phyloP scores from a whole-genome alignment of 2,888 invertebrate species.

The Philaethria dido region DNA sequence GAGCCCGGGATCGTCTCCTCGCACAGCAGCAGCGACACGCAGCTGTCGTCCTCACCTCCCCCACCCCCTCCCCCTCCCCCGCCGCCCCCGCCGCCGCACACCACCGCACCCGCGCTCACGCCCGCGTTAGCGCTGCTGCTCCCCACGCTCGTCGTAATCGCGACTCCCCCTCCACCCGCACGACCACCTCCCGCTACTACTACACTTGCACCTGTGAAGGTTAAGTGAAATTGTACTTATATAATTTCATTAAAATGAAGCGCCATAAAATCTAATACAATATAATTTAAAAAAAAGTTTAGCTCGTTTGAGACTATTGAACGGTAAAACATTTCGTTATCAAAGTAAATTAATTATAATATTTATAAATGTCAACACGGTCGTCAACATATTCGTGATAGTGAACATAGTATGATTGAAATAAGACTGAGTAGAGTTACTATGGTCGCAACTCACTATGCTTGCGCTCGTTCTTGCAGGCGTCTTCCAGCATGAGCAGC shows the following conservation, averaged over 20 bases:
- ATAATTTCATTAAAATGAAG: too few species aligned
- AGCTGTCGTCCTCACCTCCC: conserved; percentile 83
- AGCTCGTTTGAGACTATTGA: too few species aligned
- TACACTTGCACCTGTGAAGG: conserved; percentile 60
- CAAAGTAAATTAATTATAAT: too few species aligned
- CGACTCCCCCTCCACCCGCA: conserved; percentile 28
- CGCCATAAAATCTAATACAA: too few species aligned
- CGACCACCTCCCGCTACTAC: conserved; percentile 57
- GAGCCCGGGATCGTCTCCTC: conserved; percentile 96
- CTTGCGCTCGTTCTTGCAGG: conserved; percentile 77
- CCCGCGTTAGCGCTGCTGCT: conserved; percentile 31
- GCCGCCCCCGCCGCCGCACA: conserved; percentile 29
- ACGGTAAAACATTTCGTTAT: not conserved
- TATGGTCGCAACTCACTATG: conserved; percentile 67
- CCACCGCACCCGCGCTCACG: conserved; percentile 37
- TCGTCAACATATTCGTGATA: too few species aligned
- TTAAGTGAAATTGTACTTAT: too few species aligned
- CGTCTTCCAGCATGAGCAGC: conserved; percentile 77
- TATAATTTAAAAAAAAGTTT: too few species aligned
- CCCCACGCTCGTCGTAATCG: conserved; percentile 55
- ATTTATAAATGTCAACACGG: too few species aligned
- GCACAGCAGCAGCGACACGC: conserved; percentile 90
- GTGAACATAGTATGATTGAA: too few species aligned
- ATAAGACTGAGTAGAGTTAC: too few species aligned
- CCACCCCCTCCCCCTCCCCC: conserved; percentile 38